A percentile compares a stretch with the other conserved stretches of the same genome.
phyloP scores from a whole-genome alignment of 2,113 vertebrate species.

The Variabilichromis moorii region DNA sequence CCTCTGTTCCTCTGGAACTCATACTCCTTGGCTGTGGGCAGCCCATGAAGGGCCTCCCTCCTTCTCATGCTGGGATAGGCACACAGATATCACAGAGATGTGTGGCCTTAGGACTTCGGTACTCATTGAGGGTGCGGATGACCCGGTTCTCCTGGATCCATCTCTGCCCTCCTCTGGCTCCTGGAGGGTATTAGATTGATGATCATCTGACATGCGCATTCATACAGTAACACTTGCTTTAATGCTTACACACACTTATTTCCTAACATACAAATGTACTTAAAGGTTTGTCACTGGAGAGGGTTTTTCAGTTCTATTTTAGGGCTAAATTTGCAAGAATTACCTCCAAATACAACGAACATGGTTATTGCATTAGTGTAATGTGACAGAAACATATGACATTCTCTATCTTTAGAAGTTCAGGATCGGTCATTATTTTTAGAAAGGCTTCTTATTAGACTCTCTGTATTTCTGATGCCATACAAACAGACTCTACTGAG shows the following conservation, averaged over 20 bases:
- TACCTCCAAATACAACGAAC: conserved; percentile 43
- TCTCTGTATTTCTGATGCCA: not conserved
- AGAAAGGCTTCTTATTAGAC: not conserved
- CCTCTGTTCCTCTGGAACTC: not conserved
- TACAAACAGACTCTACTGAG: not conserved
- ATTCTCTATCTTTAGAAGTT: conserved; percentile 27
- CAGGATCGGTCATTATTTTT: not conserved
- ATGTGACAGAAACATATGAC: conserved; percentile 5
- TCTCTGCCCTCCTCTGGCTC: not conserved
- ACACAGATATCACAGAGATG: not conserved
- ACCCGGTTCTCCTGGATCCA: not conserved
- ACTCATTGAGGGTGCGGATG: not conserved
- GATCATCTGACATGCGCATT: not conserved
- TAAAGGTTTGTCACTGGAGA: not conserved
- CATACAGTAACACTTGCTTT: not conserved
- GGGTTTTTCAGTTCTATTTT: not conserved
- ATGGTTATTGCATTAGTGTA: conserved; percentile 57
- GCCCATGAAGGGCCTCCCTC: not conserved
- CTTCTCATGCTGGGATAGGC: not conserved
- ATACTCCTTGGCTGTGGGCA: not conserved
- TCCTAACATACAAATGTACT: conserved; percentile 2
- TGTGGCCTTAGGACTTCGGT: not conserved
- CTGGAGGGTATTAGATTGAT: not conserved
- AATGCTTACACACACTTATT: not conserved
- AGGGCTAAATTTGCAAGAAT: conserved; percentile 43